Evolutionary conservation across 2,113 vertebrate species (phyloP).

Genomic region (Naja naja): DNA sequence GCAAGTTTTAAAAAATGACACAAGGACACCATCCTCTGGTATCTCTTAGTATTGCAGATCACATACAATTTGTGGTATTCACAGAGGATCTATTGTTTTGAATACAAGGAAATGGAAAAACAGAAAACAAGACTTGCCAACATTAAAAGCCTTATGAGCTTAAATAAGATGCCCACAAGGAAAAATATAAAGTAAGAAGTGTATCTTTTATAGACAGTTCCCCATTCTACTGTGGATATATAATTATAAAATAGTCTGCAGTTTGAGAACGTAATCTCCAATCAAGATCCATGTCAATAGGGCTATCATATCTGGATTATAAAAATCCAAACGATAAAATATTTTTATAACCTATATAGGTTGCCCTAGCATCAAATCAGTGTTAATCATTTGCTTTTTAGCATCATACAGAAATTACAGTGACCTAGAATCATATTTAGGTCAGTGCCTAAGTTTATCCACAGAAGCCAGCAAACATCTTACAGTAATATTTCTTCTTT

Average conservation of each 20-base stretch:
- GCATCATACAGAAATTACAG: not conserved
- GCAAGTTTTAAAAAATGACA: slow-evolving; percentile 28
- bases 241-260: not conserved
- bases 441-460: not conserved
- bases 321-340: not conserved
- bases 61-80: not conserved
- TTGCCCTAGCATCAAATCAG: not conserved
- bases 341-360: not conserved
- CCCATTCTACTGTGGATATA: not conserved
- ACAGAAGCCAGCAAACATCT: not conserved
- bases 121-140: not conserved
- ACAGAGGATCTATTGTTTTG: not conserved
- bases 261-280: not conserved
- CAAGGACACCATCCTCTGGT: slow-evolving; percentile 59
- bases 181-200: not conserved
- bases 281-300: not conserved
- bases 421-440: not conserved
- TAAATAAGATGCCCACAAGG: not conserved
- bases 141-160: not conserved
- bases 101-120: not conserved
- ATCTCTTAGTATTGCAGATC: slow-evolving; percentile 34
- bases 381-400: not conserved
- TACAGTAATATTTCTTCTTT: not conserved
- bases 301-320: not conserved
- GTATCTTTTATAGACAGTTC: accelerated